Base-by-base conservation (phyloP, 2,113 vertebrate species). In the Arizona elegans region DNA sequence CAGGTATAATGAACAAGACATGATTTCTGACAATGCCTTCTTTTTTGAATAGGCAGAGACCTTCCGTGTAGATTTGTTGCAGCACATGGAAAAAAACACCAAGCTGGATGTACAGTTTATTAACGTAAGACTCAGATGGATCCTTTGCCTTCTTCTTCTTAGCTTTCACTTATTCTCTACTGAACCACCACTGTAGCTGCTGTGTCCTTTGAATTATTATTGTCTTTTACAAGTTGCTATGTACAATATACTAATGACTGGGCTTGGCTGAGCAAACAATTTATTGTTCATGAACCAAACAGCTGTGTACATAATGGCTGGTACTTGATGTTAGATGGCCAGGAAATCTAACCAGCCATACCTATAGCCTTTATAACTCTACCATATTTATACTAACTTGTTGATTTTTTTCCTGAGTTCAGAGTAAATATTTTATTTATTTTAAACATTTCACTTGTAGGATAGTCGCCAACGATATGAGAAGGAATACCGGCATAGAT, bases 51-150 rank as follows among this genome's bases (percentile, higher is more conserved):
- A 99, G 99, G 99, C 99, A 93, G 97, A 98, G 96, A 99, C 98
- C 11, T 99, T 99, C 96, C 99, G 99, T 0, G 94, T 98, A 11
- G 99, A 99, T 81, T 97, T 99, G 92, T 95, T 99, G 90, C 99
- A 99, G 96, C 98, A 99, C 92, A 98, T 99, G 98, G 99, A 99
- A 96, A 99, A 99, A 97, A 99, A 99, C 92, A 98, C 98, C 90
- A 98, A 99, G 95, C 94, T 99, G 97, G 99, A 99, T 19, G 97
- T 98, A 95, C 98, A 99, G 96, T 99, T 99, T 93, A 99, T 99
- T 90, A 98, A 98, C 13, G 99, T 99, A 95, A 98, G 98, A 97
- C n/a, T 5, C 54, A 3, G 92, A 1, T 0, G 54, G 2, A 29
- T 58, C 38, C 6, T 86, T 62, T 19, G 8, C 65, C 8, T 47